phyloP scores from a whole-genome alignment of 1,140 invertebrate species.

The Cotesia glomerata region DNA sequence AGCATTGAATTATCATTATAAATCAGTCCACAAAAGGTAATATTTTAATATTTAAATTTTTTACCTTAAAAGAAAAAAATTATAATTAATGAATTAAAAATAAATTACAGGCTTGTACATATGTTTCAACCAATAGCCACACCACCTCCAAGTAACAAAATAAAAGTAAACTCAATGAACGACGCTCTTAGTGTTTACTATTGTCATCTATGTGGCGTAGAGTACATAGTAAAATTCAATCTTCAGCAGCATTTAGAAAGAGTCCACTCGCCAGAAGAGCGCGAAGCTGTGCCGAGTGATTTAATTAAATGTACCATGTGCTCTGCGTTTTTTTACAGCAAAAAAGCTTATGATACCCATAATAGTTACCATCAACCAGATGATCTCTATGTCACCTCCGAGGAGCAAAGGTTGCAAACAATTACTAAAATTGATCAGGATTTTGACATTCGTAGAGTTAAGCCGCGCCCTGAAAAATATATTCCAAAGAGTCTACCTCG shows the following conservation, averaged over 20 bases:
- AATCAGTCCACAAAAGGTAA: slow-evolving; percentile 68
- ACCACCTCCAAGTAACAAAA: slow-evolving; percentile 68
- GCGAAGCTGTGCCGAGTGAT: slow-evolving; percentile 63
- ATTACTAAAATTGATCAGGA: slow-evolving; percentile 68
- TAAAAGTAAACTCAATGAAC: slow-evolving; percentile 66
- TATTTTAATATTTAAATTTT: slow-evolving; percentile 28
- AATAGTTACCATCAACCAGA: slow-evolving; percentile 69
- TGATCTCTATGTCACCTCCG: slow-evolving; percentile 71
- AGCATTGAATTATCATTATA: slow-evolving; percentile 70
- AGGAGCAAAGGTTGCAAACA: slow-evolving; percentile 67
- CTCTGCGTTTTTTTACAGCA: slow-evolving; percentile 71
- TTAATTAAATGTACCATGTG: slow-evolving; percentile 71
- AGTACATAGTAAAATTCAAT: slow-evolving; percentile 74
- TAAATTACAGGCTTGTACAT: slow-evolving; percentile 59
- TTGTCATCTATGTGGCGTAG: slow-evolving; percentile 72
- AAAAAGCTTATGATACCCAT: slow-evolving; percentile 71
- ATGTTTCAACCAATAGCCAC: slow-evolving; percentile 64
- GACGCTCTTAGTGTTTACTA: slow-evolving; percentile 70
- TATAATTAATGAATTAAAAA: slow-evolving; percentile 7
- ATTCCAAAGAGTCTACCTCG: slow-evolving; percentile 48
- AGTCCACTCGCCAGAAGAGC: slow-evolving; percentile 66
- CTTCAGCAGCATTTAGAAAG: slow-evolving; percentile 70
- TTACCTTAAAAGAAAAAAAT: too few relatives aligned
- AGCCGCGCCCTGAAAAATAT: slow-evolving; percentile 59
- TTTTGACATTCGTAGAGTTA: slow-evolving; percentile 66